Percentiles rank a stretch among this genome's conserved stretches.
These are phyloP conservation scores for Rhamnusium bicolor DNA, from an alignment of 2,888 invertebrate genomes.

Conservation along the genomic window DNA sequence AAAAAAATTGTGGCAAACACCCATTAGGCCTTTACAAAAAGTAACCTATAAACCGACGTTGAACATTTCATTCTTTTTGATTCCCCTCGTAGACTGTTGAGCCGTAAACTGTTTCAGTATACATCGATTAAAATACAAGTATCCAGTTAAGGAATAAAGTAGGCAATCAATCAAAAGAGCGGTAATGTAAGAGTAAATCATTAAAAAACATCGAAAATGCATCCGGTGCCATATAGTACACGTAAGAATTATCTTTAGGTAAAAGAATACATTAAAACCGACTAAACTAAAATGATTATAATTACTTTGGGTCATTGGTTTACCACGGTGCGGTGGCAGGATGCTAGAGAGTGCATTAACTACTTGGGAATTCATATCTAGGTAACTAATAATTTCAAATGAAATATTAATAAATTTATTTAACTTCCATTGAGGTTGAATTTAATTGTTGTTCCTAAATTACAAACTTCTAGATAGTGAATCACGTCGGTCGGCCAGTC, in stretches of 20 bases:
- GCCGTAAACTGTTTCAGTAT: slow-evolving; percentile 3
- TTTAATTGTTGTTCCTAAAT: not conserved
- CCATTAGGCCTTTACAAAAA: too few relatives aligned
- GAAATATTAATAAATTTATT: not conserved
- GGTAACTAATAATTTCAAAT: not conserved
- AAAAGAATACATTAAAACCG: slow-evolving; percentile 32
- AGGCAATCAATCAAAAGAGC: slow-evolving; percentile 27
- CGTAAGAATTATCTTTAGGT: slow-evolving; percentile 27
- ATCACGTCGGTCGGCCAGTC: too few relatives aligned
- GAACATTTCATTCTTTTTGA: too few relatives aligned
- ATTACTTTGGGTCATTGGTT: slow-evolving; percentile 33
- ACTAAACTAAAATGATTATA: slow-evolving; percentile 31
- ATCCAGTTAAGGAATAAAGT: slow-evolving; percentile 22
- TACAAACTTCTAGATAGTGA: not conserved
- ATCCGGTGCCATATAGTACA: slow-evolving; percentile 36
- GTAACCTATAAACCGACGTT: too few relatives aligned
- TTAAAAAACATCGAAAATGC: slow-evolving; percentile 37
- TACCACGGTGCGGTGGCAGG: slow-evolving; percentile 27
- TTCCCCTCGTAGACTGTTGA: slow-evolving; percentile 7
- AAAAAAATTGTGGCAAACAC: too few relatives aligned
- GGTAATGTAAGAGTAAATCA: slow-evolving; percentile 34
- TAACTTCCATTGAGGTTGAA: not conserved
- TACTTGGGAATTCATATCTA: slow-evolving; percentile 21
- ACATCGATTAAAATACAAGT: not conserved
- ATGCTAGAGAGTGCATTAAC: slow-evolving; percentile 16